Percentiles rank a stretch among this genome's conserved stretches.
Conservation (phyloP, 2,888 invertebrate genomes). For the Tuberolachnus salignus region DNA sequence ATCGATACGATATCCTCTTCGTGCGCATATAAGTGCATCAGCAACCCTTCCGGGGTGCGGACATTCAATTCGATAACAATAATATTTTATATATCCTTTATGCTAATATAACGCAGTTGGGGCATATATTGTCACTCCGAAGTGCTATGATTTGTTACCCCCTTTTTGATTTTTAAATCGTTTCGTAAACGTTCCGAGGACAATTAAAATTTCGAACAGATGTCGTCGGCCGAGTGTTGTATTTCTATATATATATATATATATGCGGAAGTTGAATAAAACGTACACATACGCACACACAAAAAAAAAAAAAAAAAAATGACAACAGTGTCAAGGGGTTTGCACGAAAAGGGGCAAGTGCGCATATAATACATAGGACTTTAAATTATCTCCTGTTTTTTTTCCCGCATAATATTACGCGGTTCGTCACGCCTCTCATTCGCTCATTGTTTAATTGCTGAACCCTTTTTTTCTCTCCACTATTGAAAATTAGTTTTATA, state of each 20-base stretch:
- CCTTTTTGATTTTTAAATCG: slow-evolving; percentile 52
- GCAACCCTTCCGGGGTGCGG: slow-evolving; percentile 22
- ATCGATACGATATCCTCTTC: not conserved
- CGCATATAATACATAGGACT: slow-evolving; percentile 2
- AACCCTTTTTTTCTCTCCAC: slow-evolving; percentile 19
- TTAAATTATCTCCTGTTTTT: slow-evolving; percentile 37
- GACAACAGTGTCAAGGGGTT: slow-evolving; percentile 47
- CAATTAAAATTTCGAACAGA: slow-evolving; percentile 53
- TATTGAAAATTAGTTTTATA: slow-evolving; percentile 52
- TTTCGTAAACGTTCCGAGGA: slow-evolving; percentile 46
- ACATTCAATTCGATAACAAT: slow-evolving; percentile 30
- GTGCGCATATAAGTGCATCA: slow-evolving; percentile 1
- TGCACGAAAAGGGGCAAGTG: slow-evolving; percentile 21
- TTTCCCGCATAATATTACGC: slow-evolving; percentile 30
- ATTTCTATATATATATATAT: no score
- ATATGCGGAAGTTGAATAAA: slow-evolving; percentile 14
- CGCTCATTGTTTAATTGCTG: slow-evolving; percentile 40
- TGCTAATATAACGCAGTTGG: slow-evolving; percentile 29
- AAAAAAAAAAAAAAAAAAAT: slow-evolving; percentile 11
- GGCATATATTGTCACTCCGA: slow-evolving; percentile 9
- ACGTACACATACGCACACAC: not conserved
- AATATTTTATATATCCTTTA: slow-evolving; percentile 48
- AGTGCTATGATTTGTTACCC: slow-evolving; percentile 54
- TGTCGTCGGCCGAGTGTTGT: slow-evolving; percentile 38
- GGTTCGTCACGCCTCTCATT: slow-evolving; percentile 50